Evolutionary conservation across 2,113 vertebrate genomes (phyloP).

Genomic region (Malurus cyaneus): DNA sequence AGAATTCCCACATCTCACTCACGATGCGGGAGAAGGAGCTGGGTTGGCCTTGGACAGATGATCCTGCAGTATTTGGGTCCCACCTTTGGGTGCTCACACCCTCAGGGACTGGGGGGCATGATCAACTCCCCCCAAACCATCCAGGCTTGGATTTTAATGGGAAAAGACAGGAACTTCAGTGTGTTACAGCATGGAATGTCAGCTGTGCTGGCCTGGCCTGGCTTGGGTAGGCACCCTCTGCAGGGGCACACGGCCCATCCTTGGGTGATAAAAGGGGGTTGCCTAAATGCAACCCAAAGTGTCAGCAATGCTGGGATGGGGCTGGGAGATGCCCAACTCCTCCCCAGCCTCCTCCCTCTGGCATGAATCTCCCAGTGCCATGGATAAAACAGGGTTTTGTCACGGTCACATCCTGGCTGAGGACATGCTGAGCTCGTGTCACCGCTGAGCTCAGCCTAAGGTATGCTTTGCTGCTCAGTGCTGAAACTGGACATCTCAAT

Average conservation of each 20-base stretch:
- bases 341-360: neutral
- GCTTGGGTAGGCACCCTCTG: neutral
- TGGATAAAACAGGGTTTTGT: fast-evolving
- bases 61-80: fast-evolving
- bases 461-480: neutral
- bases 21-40: neutral
- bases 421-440: fast-evolving
- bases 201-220: neutral
- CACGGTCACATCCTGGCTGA: neutral
- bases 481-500: fast-evolving
- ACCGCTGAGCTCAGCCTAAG: neutral
- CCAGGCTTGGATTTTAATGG: neutral
- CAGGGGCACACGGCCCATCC: fast-evolving
- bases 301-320: neutral
- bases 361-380: neutral
- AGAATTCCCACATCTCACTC: neutral
- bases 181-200: fast-evolving
- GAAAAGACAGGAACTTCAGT: neutral
- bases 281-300: fast-evolving
- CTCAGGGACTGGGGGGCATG: neutral
- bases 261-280: neutral
- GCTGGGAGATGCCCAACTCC: neutral
- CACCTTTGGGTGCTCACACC: fast-evolving
- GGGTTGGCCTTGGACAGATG: fast-evolving
- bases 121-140: neutral